phyloP scores from a whole-genome alignment of 2,113 vertebrate species.

The Spea multiplicata region DNA sequence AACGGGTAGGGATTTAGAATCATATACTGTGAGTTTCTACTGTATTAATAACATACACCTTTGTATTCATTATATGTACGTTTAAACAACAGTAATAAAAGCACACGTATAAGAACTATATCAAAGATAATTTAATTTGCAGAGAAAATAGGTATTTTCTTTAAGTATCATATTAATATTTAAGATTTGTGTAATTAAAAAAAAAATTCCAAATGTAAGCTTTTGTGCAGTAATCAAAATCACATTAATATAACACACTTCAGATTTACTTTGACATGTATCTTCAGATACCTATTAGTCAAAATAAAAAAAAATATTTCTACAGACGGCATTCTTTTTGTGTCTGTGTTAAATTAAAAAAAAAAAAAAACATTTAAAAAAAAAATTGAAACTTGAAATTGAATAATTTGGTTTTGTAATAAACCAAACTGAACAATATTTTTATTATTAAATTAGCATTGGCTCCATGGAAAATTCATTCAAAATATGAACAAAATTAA shows the following conservation, averaged over 20 bases:
- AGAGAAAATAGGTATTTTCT: constrained; percentile 8
- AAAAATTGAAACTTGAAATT: background rate
- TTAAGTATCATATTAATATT: background rate
- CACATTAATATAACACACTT: constrained; percentile 8
- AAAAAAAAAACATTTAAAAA: background rate
- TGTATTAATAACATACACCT: constrained; percentile 39
- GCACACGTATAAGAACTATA: constrained; percentile 41
- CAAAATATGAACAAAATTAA: too few relatives aligned
- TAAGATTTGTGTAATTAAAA: background rate
- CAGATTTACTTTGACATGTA: constrained; percentile 32
- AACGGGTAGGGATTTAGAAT: constrained; percentile 35
- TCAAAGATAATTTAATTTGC: constrained; percentile 31
- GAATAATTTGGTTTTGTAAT: background rate
- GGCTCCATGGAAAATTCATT: too few relatives aligned
- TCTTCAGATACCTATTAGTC: constrained; percentile 27
- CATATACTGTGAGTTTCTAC: constrained; percentile 49
- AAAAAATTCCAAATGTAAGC: constrained; percentile 4
- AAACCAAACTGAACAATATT: background rate
- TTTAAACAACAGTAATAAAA: constrained; percentile 42
- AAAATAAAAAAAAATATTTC: constrained; percentile 31
- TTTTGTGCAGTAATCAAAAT: constrained; percentile 26
- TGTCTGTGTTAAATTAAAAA: constrained; percentile 27
- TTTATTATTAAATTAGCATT: too few relatives aligned
- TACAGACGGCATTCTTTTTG: constrained; percentile 33
- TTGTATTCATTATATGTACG: constrained; percentile 38